Conservation (phyloP, 2,797 vertebrate genomes). For the Falco biarmicus region DNA sequence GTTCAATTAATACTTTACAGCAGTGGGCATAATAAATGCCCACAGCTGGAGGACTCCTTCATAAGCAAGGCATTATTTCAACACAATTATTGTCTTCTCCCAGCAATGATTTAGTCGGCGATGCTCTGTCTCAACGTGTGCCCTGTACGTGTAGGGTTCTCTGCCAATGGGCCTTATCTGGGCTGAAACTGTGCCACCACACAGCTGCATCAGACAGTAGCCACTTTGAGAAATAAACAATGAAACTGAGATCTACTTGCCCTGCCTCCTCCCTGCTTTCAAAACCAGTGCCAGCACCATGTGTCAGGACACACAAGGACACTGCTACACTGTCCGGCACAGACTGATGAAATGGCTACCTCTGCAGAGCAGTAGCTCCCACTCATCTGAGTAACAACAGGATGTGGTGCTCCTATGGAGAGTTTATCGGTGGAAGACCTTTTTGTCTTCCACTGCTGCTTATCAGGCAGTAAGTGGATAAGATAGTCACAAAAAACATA, state of each 20-base stretch:
- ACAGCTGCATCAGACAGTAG: conserved; percentile 56
- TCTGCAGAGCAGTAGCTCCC: not conserved
- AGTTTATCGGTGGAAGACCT: not conserved
- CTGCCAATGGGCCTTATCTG: not conserved
- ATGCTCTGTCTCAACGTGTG: conserved; percentile 31
- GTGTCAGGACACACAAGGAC: not conserved
- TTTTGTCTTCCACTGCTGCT: not conserved
- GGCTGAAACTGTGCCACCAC: not conserved
- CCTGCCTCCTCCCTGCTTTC: conserved; percentile 19
- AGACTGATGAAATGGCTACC: fast-evolving
- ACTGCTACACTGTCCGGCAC: fast-evolving
- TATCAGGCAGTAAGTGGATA: not conserved
- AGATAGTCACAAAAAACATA: not conserved
- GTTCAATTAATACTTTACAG: conserved; percentile 9
- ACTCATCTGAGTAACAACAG: not conserved
- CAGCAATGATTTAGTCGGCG: not conserved
- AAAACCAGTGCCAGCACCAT: not conserved
- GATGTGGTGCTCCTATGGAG: not conserved
- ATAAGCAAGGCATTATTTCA: conserved; percentile 53
- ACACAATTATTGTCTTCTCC: conserved; percentile 49
- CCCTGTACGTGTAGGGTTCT: conserved; percentile 14
- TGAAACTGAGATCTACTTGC: conserved; percentile 1
- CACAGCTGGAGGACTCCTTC: conserved; percentile 56
- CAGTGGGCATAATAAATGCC: not conserved
- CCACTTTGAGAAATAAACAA: conserved; percentile 57